Base-by-base conservation (phyloP, 2,797 vertebrate genomes). In the Danio aesculapii region DNA sequence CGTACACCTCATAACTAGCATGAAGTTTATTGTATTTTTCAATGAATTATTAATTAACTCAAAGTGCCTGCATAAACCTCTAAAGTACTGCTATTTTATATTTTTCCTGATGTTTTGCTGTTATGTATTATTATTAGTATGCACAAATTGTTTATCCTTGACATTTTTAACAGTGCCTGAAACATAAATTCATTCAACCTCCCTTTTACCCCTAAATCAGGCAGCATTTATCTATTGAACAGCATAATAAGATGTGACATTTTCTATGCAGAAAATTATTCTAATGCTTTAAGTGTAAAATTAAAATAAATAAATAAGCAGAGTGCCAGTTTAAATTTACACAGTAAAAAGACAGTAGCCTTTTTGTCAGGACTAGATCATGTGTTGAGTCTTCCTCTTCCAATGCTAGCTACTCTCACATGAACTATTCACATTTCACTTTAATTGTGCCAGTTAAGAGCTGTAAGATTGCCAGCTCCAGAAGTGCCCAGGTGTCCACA, bases 401-500 rank as follows among this genome's bases (percentile, higher is more conserved):
- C 78, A 58, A 79, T 81, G 39, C 43, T 16, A 30, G 16, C 4
- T 39, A 4, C 16, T 59, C 55, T 77, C 39, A 53, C 55, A 69
- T n/a, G 77, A 14, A 78, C 57, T 62, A 16, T 11, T 39, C 47
- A 79, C 7, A 79, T 59, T 62, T 68, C 80, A 62, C 41, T 73
- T 75, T 46, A 64, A 70, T 81, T 19, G 30, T 66, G 43, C 47
- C 75, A 79, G 44, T 83, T 81, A 75, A 61, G n/a, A 69, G 53
- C 63, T 79, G 71, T 75, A 53, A 55, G 70, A 17, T 44, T 4
- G 49, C 53, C 82, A 79, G 61, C 41, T 58, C 3, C 12, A 63
- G 63, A 72, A 57, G 39, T n/a, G 9, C 49, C 50, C 74, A 83
- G 81, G 70, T 83, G 72, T 77, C 44, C 55, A 17, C 13, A 81